Evolutionary conservation across 23 tunicate genomes (phyloP), one percentile per base, ranked within the genome.

Genomic region (Botrylloides violaceus): DNA sequence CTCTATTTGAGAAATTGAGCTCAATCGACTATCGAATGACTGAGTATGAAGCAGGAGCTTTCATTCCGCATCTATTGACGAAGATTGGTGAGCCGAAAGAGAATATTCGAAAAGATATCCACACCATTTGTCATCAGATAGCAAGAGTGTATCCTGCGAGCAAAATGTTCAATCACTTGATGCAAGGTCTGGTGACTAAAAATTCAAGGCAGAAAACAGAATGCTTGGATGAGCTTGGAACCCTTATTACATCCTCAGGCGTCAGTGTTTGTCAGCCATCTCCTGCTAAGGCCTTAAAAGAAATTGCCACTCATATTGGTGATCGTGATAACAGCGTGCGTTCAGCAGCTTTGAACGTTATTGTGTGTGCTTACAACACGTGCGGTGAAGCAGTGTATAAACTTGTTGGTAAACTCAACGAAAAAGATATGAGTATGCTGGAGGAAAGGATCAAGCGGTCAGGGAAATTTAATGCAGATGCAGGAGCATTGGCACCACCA

Each of bases 71-170:
- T 84, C 92, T 92, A n/a, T 83, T 92, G 9, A 76, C 75, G 20
- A 92, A 92, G 81, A 83, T 93, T 38, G 98, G 98, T 7, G 98
- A 93, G 36, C 65, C 57, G 33, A 85, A 86, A 77, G 94, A 93
- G 59, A 78, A 85, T 72, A 85, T 93, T 20, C 70, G 98, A 0
- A 84, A 81, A 68, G 81, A 72, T 22, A 94, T 93, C 7, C 94
- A 80, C 50, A 84, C 75, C 7, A 93, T 81, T 5, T 29, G 86
- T 27, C 72, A 85, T 63, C 85, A 78, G 63, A 25, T 86, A 7
- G 66, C 79, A 6, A 59, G 39, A n/a, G 76, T 81, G 33, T 93
- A 78, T 59, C 77, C 82, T 22, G 82, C 83, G 3, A 75, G 80
- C n/a, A 93, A 85, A 58, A 48, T 85, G 4, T 85, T 82, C 81